Base-by-base conservation (phyloP, 1,140 invertebrate genomes). In the Drosophila suzukii region DNA sequence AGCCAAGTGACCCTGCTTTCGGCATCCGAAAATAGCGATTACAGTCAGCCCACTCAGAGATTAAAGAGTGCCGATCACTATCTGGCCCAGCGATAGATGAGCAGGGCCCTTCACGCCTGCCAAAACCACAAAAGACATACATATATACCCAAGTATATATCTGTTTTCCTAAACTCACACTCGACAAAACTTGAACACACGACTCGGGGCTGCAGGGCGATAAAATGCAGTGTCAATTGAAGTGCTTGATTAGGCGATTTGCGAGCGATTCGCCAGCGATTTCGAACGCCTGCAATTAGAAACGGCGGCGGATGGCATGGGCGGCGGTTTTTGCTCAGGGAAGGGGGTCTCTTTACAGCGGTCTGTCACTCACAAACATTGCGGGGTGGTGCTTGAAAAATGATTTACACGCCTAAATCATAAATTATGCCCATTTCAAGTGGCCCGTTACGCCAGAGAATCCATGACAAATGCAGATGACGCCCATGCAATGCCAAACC, bases 361-460 rank as follows among this genome's bases (percentile, higher is more conserved):
- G 17, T 13, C 67, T 86, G 82, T 86, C 82, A 86, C 4, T 20
- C 47, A 51, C 81, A 85, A 56, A 50, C 55, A 59, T 30, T 17
- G 12, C 38, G 62, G 47, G 61, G 50, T 66, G 50, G 59, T 77
- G 60, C 79, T 86, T 86, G 55, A 88, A 66, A 83, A 77, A 77
- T 88, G 83, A 89, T 86, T 86, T 86, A 86, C 79, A 79, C 75
- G 67, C 79, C 54, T 70, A 86, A 86, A 86, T 86, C 83, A 88
- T 86, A 86, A 86, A 88, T 86, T 89, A 88, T 73, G 84, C 44
- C 58, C 59, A 24, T 20, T 74, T 89, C 49, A 82, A 86, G 84
- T 86, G 83, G 82, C 49, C 51, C 43, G 17, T 17, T 20, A 15
- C 6, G 57, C 13, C 57, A 7, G 50, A 17, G 63, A 71, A 39